Percentiles rank a stretch among this genome's conserved stretches.
These are phyloP conservation scores for Malurus melanocephalus DNA, from an alignment of 2,113 vertebrate genomes.

Conservation along the genomic window DNA sequence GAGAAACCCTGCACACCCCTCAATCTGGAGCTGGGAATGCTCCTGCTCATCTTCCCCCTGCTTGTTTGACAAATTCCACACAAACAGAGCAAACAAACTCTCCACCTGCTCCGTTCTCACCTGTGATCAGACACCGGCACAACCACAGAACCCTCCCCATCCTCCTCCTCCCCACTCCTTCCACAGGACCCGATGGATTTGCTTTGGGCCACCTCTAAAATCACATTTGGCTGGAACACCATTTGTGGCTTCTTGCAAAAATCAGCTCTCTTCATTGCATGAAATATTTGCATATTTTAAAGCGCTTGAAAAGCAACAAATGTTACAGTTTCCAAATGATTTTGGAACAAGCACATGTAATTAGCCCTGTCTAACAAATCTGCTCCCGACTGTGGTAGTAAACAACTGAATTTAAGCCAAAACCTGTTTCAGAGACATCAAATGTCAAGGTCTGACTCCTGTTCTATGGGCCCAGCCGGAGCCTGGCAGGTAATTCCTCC, in stretches of 20 bases:
- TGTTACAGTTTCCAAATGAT: slow-evolving; percentile 51
- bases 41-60: background rate
- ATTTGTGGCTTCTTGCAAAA: background rate
- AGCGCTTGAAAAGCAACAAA: slow-evolving; percentile 54
- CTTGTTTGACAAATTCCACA: background rate
- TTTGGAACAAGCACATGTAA: slow-evolving; percentile 54
- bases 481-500: slow-evolving; percentile 12
- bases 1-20: background rate
- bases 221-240: background rate
- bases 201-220: background rate
- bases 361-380: slow-evolving; percentile 59
- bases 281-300: slow-evolving; percentile 56
- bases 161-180: background rate
- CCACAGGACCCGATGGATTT: background rate
- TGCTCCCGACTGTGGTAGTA: slow-evolving; percentile 44
- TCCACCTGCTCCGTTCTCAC: background rate
- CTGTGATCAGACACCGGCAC: background rate
- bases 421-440: slow-evolving; percentile 28
- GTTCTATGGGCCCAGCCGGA: background rate
- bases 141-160: fast-evolving
- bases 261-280: slow-evolving; percentile 1
- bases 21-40: fast-evolving
- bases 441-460: slow-evolving; percentile 36
- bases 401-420: slow-evolving; percentile 55
- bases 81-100: fast-evolving